A percentile compares a stretch with the other conserved stretches of the same genome.
phyloP scores from a whole-genome alignment of 2,888 invertebrate species.

The Eretmocerus hayati region DNA sequence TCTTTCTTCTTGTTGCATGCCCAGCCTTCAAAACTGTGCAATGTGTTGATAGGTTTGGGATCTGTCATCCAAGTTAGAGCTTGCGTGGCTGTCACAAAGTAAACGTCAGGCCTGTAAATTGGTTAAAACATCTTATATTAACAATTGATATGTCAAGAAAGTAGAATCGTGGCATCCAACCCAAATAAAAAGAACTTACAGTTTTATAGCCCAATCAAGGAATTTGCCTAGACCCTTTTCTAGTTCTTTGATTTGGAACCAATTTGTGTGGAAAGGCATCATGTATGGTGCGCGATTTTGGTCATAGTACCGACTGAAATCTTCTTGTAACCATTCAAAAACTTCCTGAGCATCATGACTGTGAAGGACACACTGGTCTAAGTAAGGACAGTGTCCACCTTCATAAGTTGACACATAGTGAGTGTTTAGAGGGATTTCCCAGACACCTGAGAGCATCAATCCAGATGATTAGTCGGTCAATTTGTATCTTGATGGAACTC shows the following conservation, averaged over 20 bases:
- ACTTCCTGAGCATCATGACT: conserved; percentile 76
- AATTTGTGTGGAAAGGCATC: conserved; percentile 95
- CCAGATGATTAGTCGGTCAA: no score
- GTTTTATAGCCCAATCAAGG: conserved; percentile 68
- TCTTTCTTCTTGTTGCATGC: conserved; percentile 68
- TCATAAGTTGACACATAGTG: conserved; percentile 83
- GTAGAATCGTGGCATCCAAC: no score
- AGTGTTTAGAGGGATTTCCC: conserved; percentile 87
- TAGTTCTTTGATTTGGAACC: conserved; percentile 85
- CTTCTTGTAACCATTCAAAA: conserved; percentile 83
- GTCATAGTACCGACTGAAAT: conserved; percentile 76
- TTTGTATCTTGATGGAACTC: background rate
- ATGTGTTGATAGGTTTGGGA: conserved; percentile 62
- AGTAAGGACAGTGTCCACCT: conserved; percentile 86
- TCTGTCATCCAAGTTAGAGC: conserved; percentile 88
- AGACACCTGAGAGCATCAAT: conserved; percentile 73
- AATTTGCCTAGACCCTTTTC: conserved; percentile 80
- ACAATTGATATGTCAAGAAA: background rate
- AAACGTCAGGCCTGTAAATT: conserved; percentile 68
- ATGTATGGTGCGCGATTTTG: conserved; percentile 87
- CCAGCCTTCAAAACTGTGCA: conserved; percentile 75
- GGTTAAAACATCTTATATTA: background rate
- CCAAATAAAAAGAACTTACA: conserved; percentile 54
- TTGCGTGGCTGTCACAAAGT: conserved; percentile 81
- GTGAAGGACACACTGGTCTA: conserved; percentile 87